phyloP scores from a whole-genome alignment of 2,113 vertebrate species.

The Vulpes vulpes region DNA sequence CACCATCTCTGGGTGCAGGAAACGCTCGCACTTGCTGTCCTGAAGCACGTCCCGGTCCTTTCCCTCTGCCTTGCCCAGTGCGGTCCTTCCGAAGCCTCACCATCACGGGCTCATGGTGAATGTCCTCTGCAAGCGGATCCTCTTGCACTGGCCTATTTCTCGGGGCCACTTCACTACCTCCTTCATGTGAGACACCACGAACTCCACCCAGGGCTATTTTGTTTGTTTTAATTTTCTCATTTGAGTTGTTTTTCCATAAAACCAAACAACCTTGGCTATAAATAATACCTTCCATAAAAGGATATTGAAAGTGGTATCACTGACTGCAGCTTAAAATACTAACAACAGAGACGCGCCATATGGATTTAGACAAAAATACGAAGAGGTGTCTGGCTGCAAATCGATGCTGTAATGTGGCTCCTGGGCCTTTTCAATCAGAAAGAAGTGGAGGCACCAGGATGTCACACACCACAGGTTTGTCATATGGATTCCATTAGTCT shows the following conservation, averaged over 20 bases:
- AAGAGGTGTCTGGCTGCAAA: not conserved
- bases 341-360: accelerated
- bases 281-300: not conserved
- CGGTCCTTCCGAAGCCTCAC: not conserved
- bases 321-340: not conserved
- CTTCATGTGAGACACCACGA: accelerated
- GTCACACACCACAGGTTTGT: not conserved
- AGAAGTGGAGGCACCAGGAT: not conserved
- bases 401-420: not conserved
- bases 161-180: accelerated
- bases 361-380: not conserved
- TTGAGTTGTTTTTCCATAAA: not conserved
- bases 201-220: not conserved
- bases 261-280: not conserved
- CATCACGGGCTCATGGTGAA: accelerated
- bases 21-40: accelerated
- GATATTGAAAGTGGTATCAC: not conserved
- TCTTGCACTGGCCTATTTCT: accelerated
- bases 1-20: accelerated
- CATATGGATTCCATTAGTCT: not conserved
- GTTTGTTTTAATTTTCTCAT: not conserved
- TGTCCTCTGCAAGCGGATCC: not conserved
- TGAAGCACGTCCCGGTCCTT: not conserved
- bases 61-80: not conserved
- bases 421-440: not conserved